phyloP scores from a whole-genome alignment of 2,797 vertebrate genomes.

The Sparus aurata region DNA sequence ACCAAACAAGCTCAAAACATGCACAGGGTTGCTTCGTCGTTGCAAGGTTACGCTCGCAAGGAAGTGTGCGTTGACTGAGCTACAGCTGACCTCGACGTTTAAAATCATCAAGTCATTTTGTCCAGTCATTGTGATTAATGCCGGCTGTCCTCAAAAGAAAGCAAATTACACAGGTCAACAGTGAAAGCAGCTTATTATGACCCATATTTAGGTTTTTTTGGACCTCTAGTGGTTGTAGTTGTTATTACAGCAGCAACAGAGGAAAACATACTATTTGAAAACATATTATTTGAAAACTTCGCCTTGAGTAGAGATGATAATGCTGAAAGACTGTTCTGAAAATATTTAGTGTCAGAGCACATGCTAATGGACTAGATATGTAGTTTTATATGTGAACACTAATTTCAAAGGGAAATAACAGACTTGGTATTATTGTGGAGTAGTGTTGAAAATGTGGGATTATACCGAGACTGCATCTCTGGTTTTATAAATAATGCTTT shows the following conservation, averaged over 20 bases:
- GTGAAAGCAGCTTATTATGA: too few species aligned
- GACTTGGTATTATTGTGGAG: not conserved
- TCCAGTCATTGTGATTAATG: constrained; percentile 22
- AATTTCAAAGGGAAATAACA: not conserved
- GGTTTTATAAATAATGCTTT: not conserved
- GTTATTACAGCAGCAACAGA: too few species aligned
- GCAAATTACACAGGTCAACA: not conserved
- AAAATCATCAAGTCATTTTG: constrained; percentile 3
- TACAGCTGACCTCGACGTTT: constrained; percentile 14
- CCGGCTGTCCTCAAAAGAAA: not conserved
- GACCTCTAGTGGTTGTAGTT: too few species aligned
- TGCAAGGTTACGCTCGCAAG: constrained; percentile 14
- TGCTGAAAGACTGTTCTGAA: not conserved
- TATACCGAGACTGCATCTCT: not conserved
- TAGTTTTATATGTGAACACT: not conserved
- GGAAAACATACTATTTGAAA: too few species aligned
- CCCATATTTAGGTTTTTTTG: too few species aligned
- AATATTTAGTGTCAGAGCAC: not conserved
- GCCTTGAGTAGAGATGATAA: not conserved
- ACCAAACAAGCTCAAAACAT: constrained; percentile 36
- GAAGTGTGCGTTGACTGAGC: constrained; percentile 26
- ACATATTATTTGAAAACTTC: not conserved
- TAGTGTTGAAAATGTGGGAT: not conserved
- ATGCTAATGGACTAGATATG: not conserved
- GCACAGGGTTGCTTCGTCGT: constrained; percentile 11